Evolutionary conservation across 2,888 invertebrate genomes (phyloP), one percentile per base, ranked within the genome.

Genomic region (Chymomyza fuscimana): DNA sequence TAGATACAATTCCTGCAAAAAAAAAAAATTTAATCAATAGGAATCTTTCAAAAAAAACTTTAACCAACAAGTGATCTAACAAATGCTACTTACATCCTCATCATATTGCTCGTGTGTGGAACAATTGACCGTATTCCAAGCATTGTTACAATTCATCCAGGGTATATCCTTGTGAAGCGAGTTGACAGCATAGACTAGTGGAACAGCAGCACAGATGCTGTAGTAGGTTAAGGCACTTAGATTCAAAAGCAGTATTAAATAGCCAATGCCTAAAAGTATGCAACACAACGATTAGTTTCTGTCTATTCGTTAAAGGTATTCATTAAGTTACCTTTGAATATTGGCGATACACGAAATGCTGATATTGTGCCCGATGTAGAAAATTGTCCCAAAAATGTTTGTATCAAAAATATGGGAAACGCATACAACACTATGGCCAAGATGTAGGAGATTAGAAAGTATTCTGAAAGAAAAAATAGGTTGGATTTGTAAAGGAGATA

Each of bases 381-480:
- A 90, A 97, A 96, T 90, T 97, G 97, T 60, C 97, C 97, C 85
- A 97, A 92, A 54, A 96, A 95, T 1, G 96, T 95, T 92, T 98
- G 97, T 93, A 97, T 93, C 87, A 97, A 96, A 90, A 97, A 97
- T 82, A 97, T 93, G 0, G 97, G 97, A 74, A 97, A 95, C 67
- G 91, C 87, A 69, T 89, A 88, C 54, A 91, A 82, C 6, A 88
- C 62, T 50, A 91, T 82, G 4, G 90, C 82, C 29, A 89, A 63
- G 63, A 89, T 63, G 72, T 90, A 91, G 22, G 88, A 83, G 40
- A 80, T 79, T 40, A 91, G 72, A 40, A 89, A 90, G 51, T 83
- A 90, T 6, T 78, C 91, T 91, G 74, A 15, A 70, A 76, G 16
- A 22, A n/a, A 29, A 29, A 4, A 58, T 62, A 0, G 36, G 36